Conservation (phyloP, 1,140 invertebrate species). For the Scaptodrosophila lebanonensis region DNA sequence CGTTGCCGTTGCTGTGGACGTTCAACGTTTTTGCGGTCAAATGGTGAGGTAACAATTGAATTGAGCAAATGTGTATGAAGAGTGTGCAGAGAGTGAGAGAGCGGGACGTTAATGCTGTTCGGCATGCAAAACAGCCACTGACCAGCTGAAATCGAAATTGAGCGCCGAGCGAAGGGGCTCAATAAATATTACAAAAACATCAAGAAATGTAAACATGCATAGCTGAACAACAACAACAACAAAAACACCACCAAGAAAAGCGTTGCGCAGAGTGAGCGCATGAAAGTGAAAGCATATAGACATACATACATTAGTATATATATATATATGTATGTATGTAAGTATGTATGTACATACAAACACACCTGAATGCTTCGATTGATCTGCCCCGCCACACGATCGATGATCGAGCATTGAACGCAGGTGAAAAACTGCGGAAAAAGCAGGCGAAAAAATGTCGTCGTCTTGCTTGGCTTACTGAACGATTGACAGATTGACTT, state of each 20-base stretch:
- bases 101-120: slow-evolving; percentile 26
- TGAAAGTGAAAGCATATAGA: slow-evolving; percentile 53
- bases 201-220: background rate
- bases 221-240: slow-evolving; percentile 10
- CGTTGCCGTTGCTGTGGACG: slow-evolving; percentile 1
- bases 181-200: slow-evolving; percentile 16
- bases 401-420: slow-evolving; percentile 49
- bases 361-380: slow-evolving; percentile 50
- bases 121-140: slow-evolving; percentile 56
- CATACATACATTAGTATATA: too few relatives aligned
- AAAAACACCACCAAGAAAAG: slow-evolving; percentile 19
- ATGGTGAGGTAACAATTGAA: slow-evolving; percentile 56
- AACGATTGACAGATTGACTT: slow-evolving; percentile 42
- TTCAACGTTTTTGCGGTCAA: slow-evolving; percentile 44
- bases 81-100: slow-evolving; percentile 19
- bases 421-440: slow-evolving; percentile 38
- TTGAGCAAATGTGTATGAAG: slow-evolving; percentile 28
- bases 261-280: slow-evolving; percentile 16
- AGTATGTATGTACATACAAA: background rate
- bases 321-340: too few relatives aligned
- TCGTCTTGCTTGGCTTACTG: slow-evolving; percentile 32
- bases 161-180: slow-evolving; percentile 15
- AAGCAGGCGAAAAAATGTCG: slow-evolving; percentile 35
- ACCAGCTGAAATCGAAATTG: too few relatives aligned
- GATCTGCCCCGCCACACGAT: slow-evolving; percentile 50